These are phyloP conservation scores for Rhinoptilus africanus DNA, from an alignment of 2,113 vertebrate genomes.

Conservation along the genomic window DNA sequence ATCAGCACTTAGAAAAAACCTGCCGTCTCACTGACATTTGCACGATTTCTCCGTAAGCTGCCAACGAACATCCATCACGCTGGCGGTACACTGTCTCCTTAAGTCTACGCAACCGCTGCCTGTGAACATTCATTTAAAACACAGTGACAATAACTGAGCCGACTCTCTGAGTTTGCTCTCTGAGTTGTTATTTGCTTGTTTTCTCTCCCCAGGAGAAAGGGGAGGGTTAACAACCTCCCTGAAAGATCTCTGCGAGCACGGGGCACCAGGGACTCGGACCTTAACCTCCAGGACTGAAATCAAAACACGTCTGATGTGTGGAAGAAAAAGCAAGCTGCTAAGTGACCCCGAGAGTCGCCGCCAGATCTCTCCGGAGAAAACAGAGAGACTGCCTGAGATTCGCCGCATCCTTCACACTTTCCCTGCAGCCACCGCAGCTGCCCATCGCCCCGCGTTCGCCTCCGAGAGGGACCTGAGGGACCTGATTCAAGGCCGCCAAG, in stretches of 20 bases:
- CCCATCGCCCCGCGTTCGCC: rapidly evolving
- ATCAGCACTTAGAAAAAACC: slow-evolving; percentile 7
- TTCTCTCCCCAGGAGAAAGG: neutral
- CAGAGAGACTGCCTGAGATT: neutral
- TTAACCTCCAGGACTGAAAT: neutral
- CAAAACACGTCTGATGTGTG: neutral
- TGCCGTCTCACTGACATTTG: slow-evolving; percentile 15
- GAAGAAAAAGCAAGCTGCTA: neutral
- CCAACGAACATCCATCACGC: neutral
- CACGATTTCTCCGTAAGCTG: neutral
- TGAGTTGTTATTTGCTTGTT: neutral
- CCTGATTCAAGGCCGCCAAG: neutral
- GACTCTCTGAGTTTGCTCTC: neutral
- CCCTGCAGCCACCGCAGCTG: neutral
- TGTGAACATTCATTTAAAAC: neutral
- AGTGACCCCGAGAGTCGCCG: neutral
- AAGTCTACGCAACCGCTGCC: neutral
- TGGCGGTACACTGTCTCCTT: neutral
- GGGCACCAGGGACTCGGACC: neutral
- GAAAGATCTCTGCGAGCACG: rapidly evolving
- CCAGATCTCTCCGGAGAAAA: neutral
- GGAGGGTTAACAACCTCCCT: neutral
- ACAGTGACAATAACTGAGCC: neutral
- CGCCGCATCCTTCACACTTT: neutral
- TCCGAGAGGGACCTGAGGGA: neutral